phyloP scores from a whole-genome alignment of 2,797 vertebrate species.

The Sebastes steindachneri region DNA sequence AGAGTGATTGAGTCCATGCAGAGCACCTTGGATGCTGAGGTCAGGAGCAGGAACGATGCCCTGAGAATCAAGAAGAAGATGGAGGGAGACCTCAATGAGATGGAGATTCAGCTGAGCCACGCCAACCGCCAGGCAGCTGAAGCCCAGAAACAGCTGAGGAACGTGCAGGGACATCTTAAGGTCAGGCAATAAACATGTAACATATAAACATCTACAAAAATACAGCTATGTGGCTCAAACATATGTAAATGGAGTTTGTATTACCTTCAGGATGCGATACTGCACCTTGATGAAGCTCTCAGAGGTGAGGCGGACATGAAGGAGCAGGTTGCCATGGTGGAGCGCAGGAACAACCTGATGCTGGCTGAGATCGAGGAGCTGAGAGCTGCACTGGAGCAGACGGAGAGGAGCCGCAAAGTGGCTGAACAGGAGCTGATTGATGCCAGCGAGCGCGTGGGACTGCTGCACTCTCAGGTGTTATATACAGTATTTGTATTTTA shows the following conservation, averaged over 20 bases:
- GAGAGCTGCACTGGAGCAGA: slow-evolving; percentile 86
- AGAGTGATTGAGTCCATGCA: slow-evolving; percentile 88
- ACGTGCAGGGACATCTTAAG: slow-evolving; percentile 89
- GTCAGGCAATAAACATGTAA: slow-evolving; percentile 55
- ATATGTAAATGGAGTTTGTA: background rate
- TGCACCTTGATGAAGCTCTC: slow-evolving; percentile 87
- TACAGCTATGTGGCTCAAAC: background rate
- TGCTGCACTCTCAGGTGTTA: slow-evolving; percentile 81
- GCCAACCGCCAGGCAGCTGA: slow-evolving; percentile 88
- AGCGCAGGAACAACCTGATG: slow-evolving; percentile 88
- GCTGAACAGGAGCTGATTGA: slow-evolving; percentile 90
- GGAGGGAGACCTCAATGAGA: slow-evolving; percentile 91
- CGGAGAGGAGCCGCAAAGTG: slow-evolving; percentile 83
- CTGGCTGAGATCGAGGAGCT: slow-evolving; percentile 89
- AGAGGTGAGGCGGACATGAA: slow-evolving; percentile 88
- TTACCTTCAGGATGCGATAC: slow-evolving; percentile 82
- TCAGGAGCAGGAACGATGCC: slow-evolving; percentile 92
- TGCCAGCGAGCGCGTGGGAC: slow-evolving; percentile 84
- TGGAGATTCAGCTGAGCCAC: slow-evolving; percentile 92
- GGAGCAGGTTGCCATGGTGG: slow-evolving; percentile 89
- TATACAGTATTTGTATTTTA: background rate
- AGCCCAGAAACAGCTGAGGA: slow-evolving; percentile 90
- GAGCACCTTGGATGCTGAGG: slow-evolving; percentile 87
- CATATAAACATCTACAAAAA: slow-evolving; percentile 38
- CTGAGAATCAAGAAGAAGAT: slow-evolving; percentile 94